Evolutionary conservation across 1,140 invertebrate genomes (phyloP).

Genomic region (Holcopasites calliopsidis): DNA sequence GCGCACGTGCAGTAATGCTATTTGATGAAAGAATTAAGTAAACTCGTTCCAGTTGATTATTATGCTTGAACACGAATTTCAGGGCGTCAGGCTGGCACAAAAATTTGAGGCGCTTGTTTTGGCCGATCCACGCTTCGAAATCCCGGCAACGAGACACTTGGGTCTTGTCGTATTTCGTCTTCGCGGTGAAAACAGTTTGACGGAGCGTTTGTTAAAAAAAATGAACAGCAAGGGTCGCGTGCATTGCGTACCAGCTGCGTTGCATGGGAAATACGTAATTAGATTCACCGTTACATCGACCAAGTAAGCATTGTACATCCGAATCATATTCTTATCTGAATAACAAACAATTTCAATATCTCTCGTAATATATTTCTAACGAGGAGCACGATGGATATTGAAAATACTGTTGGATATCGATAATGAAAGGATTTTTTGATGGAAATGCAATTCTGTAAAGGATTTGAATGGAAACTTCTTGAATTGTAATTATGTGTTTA

Average conservation of each 20-base stretch:
- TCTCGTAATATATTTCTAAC: no score
- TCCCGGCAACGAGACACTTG: slow-evolving; percentile 92
- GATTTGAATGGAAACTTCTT: no score
- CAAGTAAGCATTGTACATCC: slow-evolving; percentile 71
- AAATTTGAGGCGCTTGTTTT: slow-evolving; percentile 93
- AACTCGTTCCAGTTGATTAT: not conserved
- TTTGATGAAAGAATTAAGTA: no score
- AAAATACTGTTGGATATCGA: no score
- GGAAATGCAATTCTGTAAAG: no score
- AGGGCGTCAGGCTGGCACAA: slow-evolving; percentile 90
- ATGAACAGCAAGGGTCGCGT: slow-evolving; percentile 92
- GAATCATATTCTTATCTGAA: not conserved
- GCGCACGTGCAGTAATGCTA: not conserved
- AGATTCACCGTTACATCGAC: slow-evolving; percentile 94
- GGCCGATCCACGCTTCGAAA: slow-evolving; percentile 92
- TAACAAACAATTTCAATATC: not conserved
- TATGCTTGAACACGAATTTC: slow-evolving; percentile 43
- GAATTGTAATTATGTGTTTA: no score
- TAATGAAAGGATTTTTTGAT: no score
- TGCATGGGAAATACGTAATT: slow-evolving; percentile 95
- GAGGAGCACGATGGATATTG: no score
- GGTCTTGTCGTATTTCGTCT: slow-evolving; percentile 97
- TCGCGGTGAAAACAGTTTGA: slow-evolving; percentile 90
- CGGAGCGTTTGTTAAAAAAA: slow-evolving; percentile 91
- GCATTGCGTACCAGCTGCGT: slow-evolving; percentile 95